Percentiles rank a stretch among this genome's conserved stretches.
These are phyloP conservation scores for Heterohyrax brucei DNA, from an alignment of 2,797 vertebrate species.

Conservation along the genomic window DNA sequence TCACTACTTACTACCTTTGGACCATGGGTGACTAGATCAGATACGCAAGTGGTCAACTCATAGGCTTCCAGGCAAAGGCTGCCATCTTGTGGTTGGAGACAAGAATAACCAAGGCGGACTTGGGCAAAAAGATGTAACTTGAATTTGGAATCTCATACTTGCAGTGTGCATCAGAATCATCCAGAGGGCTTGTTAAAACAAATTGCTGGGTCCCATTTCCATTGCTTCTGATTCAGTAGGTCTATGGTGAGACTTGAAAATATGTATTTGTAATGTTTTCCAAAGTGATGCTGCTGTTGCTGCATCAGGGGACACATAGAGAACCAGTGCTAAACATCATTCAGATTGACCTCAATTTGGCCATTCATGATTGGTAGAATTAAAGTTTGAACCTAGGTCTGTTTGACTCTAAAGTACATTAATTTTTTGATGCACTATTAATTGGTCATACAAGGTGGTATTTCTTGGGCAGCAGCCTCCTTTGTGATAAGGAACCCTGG, in stretches of 20 bases:
- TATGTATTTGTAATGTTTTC: constrained; percentile 54
- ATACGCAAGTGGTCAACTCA: background rate
- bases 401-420: constrained; percentile 27
- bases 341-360: constrained; percentile 16
- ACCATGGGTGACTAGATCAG: constrained; percentile 47
- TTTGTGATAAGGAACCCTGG: background rate
- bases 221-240: constrained; percentile 43
- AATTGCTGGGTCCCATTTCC: background rate
- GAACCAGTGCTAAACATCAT: constrained; percentile 16
- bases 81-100: constrained; percentile 82
- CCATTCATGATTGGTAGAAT: constrained; percentile 49
- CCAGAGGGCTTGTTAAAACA: constrained; percentile 30
- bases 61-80: constrained; percentile 68
- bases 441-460: constrained; percentile 65
- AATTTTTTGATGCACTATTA: constrained; percentile 29
- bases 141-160: constrained; percentile 49
- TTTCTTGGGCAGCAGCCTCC: constrained; percentile 36
- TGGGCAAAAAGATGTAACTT: constrained; percentile 10
- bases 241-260: constrained; percentile 39
- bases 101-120: constrained; percentile 60
- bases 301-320: constrained; percentile 53
- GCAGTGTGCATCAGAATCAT: background rate
- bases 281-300: background rate
- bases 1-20: constrained; percentile 49
- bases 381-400: constrained; percentile 31